Conservation (phyloP, 2,797 vertebrate genomes). For the Microctenopoma lineatum region DNA sequence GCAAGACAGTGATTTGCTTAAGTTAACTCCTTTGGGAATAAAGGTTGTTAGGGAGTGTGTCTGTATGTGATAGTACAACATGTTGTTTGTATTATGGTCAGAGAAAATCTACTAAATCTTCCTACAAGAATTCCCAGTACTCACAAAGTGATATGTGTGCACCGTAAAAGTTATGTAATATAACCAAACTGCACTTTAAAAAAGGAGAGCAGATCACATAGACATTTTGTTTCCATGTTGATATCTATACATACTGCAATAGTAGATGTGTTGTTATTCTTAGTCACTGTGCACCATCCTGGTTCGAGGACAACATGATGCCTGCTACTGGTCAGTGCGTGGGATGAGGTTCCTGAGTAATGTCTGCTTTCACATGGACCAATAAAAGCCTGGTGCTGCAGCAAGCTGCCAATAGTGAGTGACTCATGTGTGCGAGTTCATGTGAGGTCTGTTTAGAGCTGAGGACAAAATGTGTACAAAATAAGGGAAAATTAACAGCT, state of each 20-base stretch:
- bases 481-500: not conserved
- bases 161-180: no score
- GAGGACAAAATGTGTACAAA: not conserved
- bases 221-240: not conserved
- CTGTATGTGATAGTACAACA: not conserved
- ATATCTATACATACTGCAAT: constrained; percentile 4
- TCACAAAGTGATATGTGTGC: no score
- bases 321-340: constrained; percentile 49
- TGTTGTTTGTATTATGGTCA: no score
- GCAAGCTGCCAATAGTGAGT: constrained; percentile 30
- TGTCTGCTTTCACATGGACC: constrained; percentile 32
- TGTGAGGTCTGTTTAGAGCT: constrained; percentile 17
- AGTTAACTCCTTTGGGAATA: constrained; percentile 17
- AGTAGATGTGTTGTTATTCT: constrained; percentile 24
- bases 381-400: constrained; percentile 22
- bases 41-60: constrained; percentile 16
- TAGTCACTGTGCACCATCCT: constrained; percentile 16
- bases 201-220: not conserved
- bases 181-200: no score
- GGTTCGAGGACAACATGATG: constrained; percentile 48
- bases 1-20: constrained; percentile 20
- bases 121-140: no score
- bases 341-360: constrained; percentile 47
- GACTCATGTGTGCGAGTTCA: constrained; percentile 17
- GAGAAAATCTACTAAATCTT: no score